Base-by-base conservation (phyloP, 1,140 invertebrate genomes). In the Dermatophagoides farinae region DNA sequence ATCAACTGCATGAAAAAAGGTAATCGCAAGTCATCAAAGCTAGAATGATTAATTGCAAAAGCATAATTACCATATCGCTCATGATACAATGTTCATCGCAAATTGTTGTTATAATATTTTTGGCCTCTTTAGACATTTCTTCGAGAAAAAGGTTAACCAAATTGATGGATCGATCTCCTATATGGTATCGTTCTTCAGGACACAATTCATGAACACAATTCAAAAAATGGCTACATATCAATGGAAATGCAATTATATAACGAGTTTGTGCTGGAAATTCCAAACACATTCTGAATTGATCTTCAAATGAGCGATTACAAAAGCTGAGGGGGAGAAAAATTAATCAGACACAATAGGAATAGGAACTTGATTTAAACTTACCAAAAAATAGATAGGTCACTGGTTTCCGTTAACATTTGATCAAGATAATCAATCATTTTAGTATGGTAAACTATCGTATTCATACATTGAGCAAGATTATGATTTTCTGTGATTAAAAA, bases 371-470 rank as follows among this genome's bases (percentile, higher is more conserved):
- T 58, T 25, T 22, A 12, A 25, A 66, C 68, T 69, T 71, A 81
- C 79, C 82, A 97, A 69, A 97, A 97, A 62, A 97, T 82, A 0
- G 90, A 96, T 9, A 99, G 75, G 76, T 98, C 93, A 1, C 90
- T 95, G 22, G 89, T 92, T 74, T 99, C 93, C 2, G 86, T 83
- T 61, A 98, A 76, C 70, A 97, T 85, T 71, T 97, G 90, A 74
- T 97, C 92, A n/a, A 98, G 75, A 73, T 88, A 89, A 70, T 98
- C 96, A 14, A 99, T 90, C 82, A 97, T 91, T 73, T 92, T 92
- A 0, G 93, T 90, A 70, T 98, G 96, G 70, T 97, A 98, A 43
- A 89, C 79, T 68, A 96, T 83, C 12, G 88, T 92, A 71, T 99
- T 97, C 72, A 99, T 81, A 60, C 95, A 82, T 49, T 83, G 82